Evolutionary conservation across 2,113 vertebrate genomes (phyloP).

Genomic region (Uropsilus gracilis): DNA sequence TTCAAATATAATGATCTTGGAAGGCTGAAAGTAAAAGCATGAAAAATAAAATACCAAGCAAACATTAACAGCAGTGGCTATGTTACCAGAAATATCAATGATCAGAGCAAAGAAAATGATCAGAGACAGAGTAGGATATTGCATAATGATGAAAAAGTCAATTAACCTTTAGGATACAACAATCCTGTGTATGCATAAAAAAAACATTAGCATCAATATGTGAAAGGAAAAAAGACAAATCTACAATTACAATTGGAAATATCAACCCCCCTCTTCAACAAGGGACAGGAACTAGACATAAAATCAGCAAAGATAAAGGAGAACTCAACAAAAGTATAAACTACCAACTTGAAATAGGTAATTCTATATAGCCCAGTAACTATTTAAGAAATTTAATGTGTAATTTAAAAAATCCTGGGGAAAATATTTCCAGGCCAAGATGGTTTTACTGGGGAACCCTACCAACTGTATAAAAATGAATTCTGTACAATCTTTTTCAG

Average conservation of each 20-base stretch:
- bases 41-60: background rate
- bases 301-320: background rate
- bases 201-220: background rate
- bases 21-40: background rate
- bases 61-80: background rate
- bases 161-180: background rate
- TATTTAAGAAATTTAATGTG: background rate
- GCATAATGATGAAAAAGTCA: too few species aligned
- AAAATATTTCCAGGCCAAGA: background rate
- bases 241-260: background rate
- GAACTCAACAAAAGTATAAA: background rate
- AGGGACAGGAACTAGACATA: background rate
- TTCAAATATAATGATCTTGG: background rate
- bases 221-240: background rate
- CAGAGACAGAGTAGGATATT: background rate
- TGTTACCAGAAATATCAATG: background rate
- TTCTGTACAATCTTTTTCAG: background rate
- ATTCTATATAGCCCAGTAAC: background rate
- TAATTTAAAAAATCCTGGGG: background rate
- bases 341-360: background rate
- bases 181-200: background rate
- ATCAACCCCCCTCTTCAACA: background rate
- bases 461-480: background rate
- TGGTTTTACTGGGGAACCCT: background rate
- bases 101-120: background rate